phyloP scores from a whole-genome alignment of 2,888 invertebrate genomes.

The Plagiodera versicolora region DNA sequence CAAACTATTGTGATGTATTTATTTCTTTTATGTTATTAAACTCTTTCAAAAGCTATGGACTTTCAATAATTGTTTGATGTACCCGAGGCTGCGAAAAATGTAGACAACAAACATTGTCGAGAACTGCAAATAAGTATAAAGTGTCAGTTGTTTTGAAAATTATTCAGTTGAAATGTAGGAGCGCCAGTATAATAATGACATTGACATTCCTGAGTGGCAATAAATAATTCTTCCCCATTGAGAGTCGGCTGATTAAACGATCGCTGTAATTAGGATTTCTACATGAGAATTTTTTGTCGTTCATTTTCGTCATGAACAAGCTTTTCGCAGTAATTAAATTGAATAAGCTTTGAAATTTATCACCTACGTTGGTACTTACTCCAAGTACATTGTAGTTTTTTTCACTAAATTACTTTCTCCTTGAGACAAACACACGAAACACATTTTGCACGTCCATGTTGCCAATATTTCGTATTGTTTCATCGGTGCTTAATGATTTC shows the following conservation, averaged over 20 bases:
- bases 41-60: too few relatives aligned
- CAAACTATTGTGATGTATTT: too few relatives aligned
- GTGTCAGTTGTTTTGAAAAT: not conserved
- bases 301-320: not conserved
- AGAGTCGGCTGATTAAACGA: not conserved
- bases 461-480: not conserved
- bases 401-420: too few relatives aligned
- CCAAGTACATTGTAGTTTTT: too few relatives aligned
- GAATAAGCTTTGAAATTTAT: not conserved
- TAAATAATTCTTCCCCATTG: not conserved
- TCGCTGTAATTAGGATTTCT: not conserved
- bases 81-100: too few relatives aligned
- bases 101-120: not conserved
- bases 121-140: not conserved
- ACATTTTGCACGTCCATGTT: not conserved
- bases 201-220: not conserved
- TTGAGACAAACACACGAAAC: not conserved
- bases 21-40: too few relatives aligned
- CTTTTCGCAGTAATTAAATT: slow-evolving; percentile 2
- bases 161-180: not conserved
- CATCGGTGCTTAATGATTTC: not conserved
- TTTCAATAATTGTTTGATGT: too few relatives aligned
- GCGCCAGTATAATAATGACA: not conserved
- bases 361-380: too few relatives aligned
- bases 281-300: not conserved